phyloP scores from a whole-genome alignment of 1,140 invertebrate genomes.

The Lepidurus couesii region DNA sequence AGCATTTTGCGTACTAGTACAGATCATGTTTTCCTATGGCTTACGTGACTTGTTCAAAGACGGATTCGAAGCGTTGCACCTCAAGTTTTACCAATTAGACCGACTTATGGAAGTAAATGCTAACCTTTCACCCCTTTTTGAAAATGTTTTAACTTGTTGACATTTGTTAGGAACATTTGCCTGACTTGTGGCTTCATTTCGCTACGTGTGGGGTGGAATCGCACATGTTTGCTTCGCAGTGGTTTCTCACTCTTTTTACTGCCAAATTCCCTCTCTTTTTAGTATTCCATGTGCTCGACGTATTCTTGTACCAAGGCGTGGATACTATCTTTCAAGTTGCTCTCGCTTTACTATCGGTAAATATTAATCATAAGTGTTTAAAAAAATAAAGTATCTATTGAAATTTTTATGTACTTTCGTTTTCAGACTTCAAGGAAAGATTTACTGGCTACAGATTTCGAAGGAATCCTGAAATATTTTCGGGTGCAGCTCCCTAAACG shows the following conservation, averaged over 20 bases:
- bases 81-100: slow-evolving; percentile 94
- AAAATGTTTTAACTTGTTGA: slow-evolving; percentile 3
- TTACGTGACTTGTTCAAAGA: slow-evolving; percentile 86
- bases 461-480: slow-evolving; percentile 86
- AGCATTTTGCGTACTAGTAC: slow-evolving; percentile 92
- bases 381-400: no score
- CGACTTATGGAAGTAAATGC: slow-evolving; percentile 74
- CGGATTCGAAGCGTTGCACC: slow-evolving; percentile 90
- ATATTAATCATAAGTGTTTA: slow-evolving; percentile 33
- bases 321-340: slow-evolving; percentile 92
- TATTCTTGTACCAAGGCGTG: slow-evolving; percentile 89
- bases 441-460: slow-evolving; percentile 91
- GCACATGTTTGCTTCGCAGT: slow-evolving; percentile 99
- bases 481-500: slow-evolving; percentile 93
- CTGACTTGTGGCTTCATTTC: slow-evolving; percentile 86
- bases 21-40: slow-evolving; percentile 95
- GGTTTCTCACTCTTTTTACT: slow-evolving; percentile 98
- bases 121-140: not conserved
- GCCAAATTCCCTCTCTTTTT: slow-evolving; percentile 95
- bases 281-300: slow-evolving; percentile 95
- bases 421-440: slow-evolving; percentile 80
- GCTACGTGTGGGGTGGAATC: slow-evolving; percentile 84
- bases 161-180: slow-evolving; percentile 71
- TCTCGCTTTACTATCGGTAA: slow-evolving; percentile 80
- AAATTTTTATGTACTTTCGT: no score